These are phyloP conservation scores for Phoebastria nigripes DNA, from an alignment of 2,797 vertebrate genomes.

Conservation along the genomic window DNA sequence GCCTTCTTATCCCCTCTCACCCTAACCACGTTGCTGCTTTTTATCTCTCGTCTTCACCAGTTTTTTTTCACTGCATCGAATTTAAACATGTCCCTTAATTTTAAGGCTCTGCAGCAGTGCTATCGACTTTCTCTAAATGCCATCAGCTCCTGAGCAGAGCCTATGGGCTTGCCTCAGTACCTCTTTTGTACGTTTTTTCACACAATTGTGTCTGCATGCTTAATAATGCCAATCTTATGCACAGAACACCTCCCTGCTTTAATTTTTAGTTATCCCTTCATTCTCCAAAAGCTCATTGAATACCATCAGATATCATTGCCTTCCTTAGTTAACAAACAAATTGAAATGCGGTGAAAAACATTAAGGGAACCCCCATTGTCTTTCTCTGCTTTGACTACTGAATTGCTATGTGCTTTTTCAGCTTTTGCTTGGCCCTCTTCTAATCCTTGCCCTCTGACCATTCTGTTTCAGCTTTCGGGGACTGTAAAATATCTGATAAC, in stretches of 20 bases:
- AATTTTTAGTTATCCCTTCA: neutral
- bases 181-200: accelerated
- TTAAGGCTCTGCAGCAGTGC: neutral
- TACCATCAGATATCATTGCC: neutral
- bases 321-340: neutral
- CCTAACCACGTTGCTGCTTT: neutral
- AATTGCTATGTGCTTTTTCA: neutral
- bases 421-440: neutral
- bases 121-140: neutral
- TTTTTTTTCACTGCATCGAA: neutral
- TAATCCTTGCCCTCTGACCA: neutral
- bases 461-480: neutral
- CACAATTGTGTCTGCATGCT: neutral
- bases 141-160: neutral
- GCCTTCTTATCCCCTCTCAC: neutral
- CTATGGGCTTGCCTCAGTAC: neutral
- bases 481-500: neutral
- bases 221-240: neutral
- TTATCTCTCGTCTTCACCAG: neutral
- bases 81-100: neutral
- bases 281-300: neutral
- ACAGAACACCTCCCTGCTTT: neutral
- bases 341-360: neutral
- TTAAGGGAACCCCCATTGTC: neutral
- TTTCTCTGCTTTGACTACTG: neutral